phyloP scores from a whole-genome alignment of 2,888 invertebrate genomes.

The Epirrita christyi region DNA sequence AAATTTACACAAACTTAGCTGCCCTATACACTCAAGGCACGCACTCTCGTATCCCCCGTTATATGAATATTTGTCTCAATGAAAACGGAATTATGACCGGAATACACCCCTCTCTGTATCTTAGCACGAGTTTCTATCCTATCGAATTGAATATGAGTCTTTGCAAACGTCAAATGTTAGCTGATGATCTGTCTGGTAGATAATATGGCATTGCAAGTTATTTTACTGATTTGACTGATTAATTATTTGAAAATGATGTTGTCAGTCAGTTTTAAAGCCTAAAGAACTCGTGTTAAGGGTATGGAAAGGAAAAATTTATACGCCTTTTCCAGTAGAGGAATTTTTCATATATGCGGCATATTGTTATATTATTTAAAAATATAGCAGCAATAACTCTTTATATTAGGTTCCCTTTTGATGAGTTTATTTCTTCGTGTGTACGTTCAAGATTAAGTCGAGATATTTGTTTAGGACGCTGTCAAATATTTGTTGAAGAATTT shows the following conservation, averaged over 20 bases:
- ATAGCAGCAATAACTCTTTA: slow-evolving; percentile 43
- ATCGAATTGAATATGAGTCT: no score
- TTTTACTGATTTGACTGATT: no score
- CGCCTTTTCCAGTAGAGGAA: slow-evolving; percentile 61
- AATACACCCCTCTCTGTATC: slow-evolving; percentile 56
- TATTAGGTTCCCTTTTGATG: slow-evolving; percentile 33
- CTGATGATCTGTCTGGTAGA: no score
- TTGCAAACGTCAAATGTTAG: no score
- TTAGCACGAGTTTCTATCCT: slow-evolving; percentile 10
- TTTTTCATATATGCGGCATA: slow-evolving; percentile 69
- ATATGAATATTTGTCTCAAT: slow-evolving; percentile 83
- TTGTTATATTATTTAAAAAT: slow-evolving; percentile 67
- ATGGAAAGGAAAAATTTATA: slow-evolving; percentile 62
- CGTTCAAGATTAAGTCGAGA: slow-evolving; percentile 50
- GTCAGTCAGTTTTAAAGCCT: no score
- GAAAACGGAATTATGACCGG: slow-evolving; percentile 76
- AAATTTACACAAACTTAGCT: slow-evolving; percentile 59
- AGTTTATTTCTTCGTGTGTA: slow-evolving; percentile 45
- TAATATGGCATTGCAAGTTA: no score
- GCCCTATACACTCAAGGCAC: slow-evolving; percentile 60
- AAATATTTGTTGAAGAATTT: slow-evolving; percentile 52
- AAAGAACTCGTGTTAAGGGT: slow-evolving; percentile 10
- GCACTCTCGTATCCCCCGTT: slow-evolving; percentile 64
- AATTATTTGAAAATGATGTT: no score
- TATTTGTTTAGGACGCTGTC: slow-evolving; percentile 52